Evolutionary conservation across 37 sponge, comb jelly and placozoan species (phyloP).

Genomic region (Diacarnus erythraeanus): DNA sequence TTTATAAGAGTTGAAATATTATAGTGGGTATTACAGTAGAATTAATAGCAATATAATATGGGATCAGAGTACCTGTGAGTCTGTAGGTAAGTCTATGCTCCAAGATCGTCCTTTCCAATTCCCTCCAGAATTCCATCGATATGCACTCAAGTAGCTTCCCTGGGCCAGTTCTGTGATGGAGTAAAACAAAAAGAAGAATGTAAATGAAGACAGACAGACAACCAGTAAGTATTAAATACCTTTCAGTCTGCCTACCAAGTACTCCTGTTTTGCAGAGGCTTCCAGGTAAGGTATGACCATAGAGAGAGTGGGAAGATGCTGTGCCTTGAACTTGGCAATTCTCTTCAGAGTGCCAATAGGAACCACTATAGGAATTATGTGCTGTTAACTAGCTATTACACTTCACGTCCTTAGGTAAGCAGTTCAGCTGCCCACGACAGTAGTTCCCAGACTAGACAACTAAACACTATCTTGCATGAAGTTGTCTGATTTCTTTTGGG

Average conservation of each 20-base stretch:
- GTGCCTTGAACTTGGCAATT: slow-evolving; percentile 30
- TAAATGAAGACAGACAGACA: background rate
- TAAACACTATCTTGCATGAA: too few species aligned
- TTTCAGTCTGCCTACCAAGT: slow-evolving; percentile 75
- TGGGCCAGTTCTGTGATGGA: slow-evolving; percentile 77
- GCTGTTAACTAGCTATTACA: too few species aligned
- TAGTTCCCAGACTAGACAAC: too few species aligned
- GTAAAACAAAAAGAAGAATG: background rate
- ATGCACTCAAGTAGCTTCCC: slow-evolving; percentile 70
- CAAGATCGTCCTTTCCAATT: slow-evolving; percentile 72
- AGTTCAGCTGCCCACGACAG: too few species aligned
- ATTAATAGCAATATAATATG: too few species aligned
- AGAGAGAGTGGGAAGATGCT: slow-evolving; percentile 56
- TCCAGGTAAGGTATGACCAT: slow-evolving; percentile 81
- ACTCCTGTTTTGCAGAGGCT: slow-evolving; percentile 83
- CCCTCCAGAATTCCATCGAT: slow-evolving; percentile 83
- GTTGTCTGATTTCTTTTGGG: too few species aligned
- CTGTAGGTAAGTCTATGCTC: slow-evolving; percentile 86
- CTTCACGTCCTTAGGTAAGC: too few species aligned
- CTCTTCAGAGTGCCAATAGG: slow-evolving; percentile 25
- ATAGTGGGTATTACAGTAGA: too few species aligned
- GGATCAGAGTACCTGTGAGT: slow-evolving; percentile 70
- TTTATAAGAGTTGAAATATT: too few species aligned
- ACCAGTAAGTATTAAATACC: slow-evolving; percentile 23
- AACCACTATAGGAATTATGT: slow-evolving; percentile 9